Conservation (phyloP, 2,888 invertebrate species). For the Melanchra persicariae region DNA sequence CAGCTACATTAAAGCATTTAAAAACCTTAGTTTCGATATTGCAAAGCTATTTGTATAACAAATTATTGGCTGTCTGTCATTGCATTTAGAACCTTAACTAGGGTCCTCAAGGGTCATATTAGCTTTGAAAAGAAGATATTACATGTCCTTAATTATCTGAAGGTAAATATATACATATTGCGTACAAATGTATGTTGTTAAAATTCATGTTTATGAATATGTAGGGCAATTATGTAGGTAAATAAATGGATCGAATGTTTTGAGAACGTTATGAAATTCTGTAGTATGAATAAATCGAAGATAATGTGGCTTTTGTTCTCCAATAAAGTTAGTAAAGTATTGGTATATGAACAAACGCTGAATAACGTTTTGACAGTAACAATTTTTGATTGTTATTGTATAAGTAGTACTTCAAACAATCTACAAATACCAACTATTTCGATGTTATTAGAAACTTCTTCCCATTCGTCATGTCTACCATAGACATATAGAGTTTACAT, state of each 20-base stretch:
- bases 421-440: not conserved
- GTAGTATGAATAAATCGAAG: not conserved
- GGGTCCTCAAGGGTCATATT: conserved; percentile 10
- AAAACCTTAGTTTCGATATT: conserved; percentile 23
- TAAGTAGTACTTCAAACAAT: too few species aligned
- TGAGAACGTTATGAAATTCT: not conserved
- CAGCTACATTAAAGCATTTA: conserved; percentile 58
- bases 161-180: conserved; percentile 13
- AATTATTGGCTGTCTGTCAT: conserved; percentile 21
- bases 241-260: not conserved
- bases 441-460: not conserved
- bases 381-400: too few species aligned
- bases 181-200: conserved; percentile 10
- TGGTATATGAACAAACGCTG: not conserved
- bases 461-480: not conserved
- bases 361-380: not conserved
- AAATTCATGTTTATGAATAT: not conserved
- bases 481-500: not conserved
- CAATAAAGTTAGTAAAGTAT: not conserved
- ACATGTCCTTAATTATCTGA: conserved; percentile 10
- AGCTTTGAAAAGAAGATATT: conserved; percentile 27
- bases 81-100: conserved; percentile 20
- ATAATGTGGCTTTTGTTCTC: not conserved
- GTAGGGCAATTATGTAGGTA: conserved; percentile 9
- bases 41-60: conserved; percentile 55